Evolutionary conservation across 2,113 vertebrate genomes (phyloP).

Genomic region (Fregetta grallaria): DNA sequence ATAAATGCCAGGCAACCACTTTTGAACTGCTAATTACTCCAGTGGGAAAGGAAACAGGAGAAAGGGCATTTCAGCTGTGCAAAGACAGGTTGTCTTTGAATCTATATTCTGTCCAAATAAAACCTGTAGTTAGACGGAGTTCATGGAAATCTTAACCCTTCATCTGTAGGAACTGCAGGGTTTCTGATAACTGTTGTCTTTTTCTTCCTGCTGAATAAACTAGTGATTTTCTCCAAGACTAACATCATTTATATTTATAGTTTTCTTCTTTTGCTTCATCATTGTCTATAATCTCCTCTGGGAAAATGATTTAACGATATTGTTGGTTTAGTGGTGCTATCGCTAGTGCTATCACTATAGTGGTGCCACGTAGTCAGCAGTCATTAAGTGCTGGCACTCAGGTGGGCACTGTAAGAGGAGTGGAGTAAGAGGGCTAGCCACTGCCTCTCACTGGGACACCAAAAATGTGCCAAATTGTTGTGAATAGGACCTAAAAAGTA

Average conservation of each 20-base stretch:
- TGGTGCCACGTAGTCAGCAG: neutral
- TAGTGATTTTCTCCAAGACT: neutral
- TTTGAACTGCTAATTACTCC: slow-evolving; percentile 59
- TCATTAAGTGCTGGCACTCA: neutral
- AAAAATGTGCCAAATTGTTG: neutral
- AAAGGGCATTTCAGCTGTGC: slow-evolving; percentile 23
- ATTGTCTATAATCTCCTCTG: neutral
- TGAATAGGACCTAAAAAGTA: neutral
- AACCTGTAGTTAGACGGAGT: neutral
- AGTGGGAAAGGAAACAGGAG: slow-evolving; percentile 9
- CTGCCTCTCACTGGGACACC: neutral
- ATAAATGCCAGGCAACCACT: slow-evolving; percentile 39
- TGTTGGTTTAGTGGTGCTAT: neutral
- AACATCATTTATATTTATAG: neutral
- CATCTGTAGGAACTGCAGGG: neutral
- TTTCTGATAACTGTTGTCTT: neutral
- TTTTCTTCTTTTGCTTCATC: neutral
- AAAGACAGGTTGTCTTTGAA: slow-evolving; percentile 44
- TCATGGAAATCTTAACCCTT: slow-evolving; percentile 2
- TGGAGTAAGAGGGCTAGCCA: neutral
- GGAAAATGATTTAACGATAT: neutral
- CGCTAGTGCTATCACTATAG: neutral
- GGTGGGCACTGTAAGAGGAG: neutral
- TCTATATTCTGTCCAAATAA: slow-evolving; percentile 37
- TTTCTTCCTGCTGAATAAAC: neutral